Base-by-base conservation (phyloP, 2,113 vertebrate genomes). In the Trichomycterus rosablanca region DNA sequence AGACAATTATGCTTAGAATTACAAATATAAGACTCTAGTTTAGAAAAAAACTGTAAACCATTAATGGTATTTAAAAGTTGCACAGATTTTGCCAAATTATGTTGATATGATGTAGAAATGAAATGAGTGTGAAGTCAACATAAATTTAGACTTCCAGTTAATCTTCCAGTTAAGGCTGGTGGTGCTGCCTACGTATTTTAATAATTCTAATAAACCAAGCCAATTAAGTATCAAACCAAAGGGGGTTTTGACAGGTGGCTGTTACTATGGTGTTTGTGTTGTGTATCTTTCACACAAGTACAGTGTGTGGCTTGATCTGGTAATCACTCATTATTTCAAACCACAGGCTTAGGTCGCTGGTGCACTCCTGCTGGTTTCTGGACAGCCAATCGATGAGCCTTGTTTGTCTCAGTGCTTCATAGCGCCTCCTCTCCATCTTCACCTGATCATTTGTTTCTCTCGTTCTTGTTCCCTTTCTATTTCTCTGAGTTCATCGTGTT, bases 401-500 rank as follows among this genome's bases (percentile, higher is more conserved):
- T 8, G 34, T 37, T 3, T 12, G 7, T 37, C 7, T 37, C 34
- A 12, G 34, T 37, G 34, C 12, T 37, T 8, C 11, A 7, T 37
- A 37, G 34, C 34, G 11, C 34, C 7, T 37, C 34, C 34, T 37
- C 34, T 37, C 34, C 34, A 5, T 4, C 30, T 37, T 37, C 34
- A 37, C 34, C 34, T 37, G 34, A 37, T 37, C 34, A 10, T 37
- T 11, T 12, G 34, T 12, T 12, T 37, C 11, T 37, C 34, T 37
- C 34, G 3, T 37, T 12, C 12, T 2, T 11, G 7, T 11, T 37
- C 34, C 12, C 34, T 37, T 2, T 37, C 12, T 53, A 42, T 57
- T 26, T 49, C 57, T 68, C 37, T 37, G 3, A 71, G 56, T 22
- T 16, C 53, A 15, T 58, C 60, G 53, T 51, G 57, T 45, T 28